Evolutionary conservation across 2,888 invertebrate species (phyloP).

Genomic region (Heliconius aoede): DNA sequence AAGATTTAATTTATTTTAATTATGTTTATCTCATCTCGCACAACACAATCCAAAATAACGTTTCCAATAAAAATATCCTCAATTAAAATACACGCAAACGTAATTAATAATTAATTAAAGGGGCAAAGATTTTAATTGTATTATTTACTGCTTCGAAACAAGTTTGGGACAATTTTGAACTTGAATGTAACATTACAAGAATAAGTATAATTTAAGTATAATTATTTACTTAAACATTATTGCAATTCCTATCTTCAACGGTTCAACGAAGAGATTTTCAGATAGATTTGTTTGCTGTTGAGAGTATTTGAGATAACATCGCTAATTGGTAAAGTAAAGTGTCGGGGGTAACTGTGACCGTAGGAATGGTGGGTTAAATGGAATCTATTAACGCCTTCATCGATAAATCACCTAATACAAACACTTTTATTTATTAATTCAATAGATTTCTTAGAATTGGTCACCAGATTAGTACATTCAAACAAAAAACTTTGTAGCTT

Average conservation of each 20-base stretch:
- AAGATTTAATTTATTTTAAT: neutral
- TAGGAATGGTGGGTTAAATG: too few species aligned
- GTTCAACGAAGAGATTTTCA: neutral
- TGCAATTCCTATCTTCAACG: neutral
- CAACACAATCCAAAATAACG: neutral
- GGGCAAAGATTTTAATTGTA: neutral
- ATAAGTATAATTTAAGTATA: neutral
- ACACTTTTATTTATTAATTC: too few species aligned
- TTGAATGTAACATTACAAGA: neutral
- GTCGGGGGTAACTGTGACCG: too few species aligned
- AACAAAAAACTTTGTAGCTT: too few species aligned
- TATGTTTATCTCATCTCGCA: neutral
- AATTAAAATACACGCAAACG: neutral
- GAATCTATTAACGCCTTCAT: too few species aligned
- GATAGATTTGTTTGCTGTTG: too few species aligned
- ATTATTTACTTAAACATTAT: neutral
- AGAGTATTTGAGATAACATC: too few species aligned
- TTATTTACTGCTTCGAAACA: neutral
- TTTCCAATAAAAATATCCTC: neutral
- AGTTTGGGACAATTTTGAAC: neutral
- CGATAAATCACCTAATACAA: too few species aligned
- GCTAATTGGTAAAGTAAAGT: too few species aligned
- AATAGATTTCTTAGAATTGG: too few species aligned
- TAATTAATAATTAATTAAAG: neutral
- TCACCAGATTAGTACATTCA: too few species aligned